Evolutionary conservation across 2,888 invertebrate species (phyloP).

Genomic region (Xestia ashworthii): DNA sequence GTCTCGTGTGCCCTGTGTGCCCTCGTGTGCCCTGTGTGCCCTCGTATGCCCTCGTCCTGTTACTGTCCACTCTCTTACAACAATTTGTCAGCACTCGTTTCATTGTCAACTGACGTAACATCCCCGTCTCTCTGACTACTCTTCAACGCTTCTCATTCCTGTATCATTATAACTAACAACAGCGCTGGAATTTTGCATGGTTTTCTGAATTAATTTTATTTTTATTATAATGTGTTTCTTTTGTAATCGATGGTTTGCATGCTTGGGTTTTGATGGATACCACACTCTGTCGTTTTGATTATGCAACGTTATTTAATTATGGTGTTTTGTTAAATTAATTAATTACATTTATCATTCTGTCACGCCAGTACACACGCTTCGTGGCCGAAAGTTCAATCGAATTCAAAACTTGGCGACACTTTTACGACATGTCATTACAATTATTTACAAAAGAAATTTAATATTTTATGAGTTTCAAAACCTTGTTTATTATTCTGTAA

Average conservation of each 20-base stretch:
- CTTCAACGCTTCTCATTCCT: slow-evolving; percentile 55
- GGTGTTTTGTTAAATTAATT: slow-evolving; percentile 30
- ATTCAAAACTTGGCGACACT: slow-evolving; percentile 21
- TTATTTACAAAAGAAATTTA: background rate
- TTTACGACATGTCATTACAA: background rate
- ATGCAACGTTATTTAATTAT: slow-evolving; percentile 32
- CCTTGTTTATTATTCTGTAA: slow-evolving; percentile 4
- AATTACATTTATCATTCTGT: slow-evolving; percentile 30
- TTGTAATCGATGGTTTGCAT: slow-evolving; percentile 59
- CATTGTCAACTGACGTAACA: slow-evolving; percentile 50
- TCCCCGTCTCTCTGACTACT: slow-evolving; percentile 52
- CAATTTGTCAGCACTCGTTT: slow-evolving; percentile 65
- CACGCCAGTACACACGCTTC: slow-evolving; percentile 43
- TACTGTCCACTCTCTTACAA: slow-evolving; percentile 61
- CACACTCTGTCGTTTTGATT: slow-evolving; percentile 34
- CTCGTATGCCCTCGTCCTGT: slow-evolving; percentile 50
- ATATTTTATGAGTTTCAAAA: background rate
- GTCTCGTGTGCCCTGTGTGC: slow-evolving; percentile 57
- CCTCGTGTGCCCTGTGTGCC: slow-evolving; percentile 52
- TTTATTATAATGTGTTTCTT: slow-evolving; percentile 30
- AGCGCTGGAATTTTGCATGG: slow-evolving; percentile 56
- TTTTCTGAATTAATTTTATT: slow-evolving; percentile 25
- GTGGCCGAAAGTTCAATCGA: slow-evolving; percentile 29
- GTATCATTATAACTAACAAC: slow-evolving; percentile 39
- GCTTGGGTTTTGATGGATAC: slow-evolving; percentile 44